Percentiles rank a stretch among this genome's conserved stretches.
Conservation (phyloP, 1,140 invertebrate species). For the Leptoteleia sp. region DNA sequence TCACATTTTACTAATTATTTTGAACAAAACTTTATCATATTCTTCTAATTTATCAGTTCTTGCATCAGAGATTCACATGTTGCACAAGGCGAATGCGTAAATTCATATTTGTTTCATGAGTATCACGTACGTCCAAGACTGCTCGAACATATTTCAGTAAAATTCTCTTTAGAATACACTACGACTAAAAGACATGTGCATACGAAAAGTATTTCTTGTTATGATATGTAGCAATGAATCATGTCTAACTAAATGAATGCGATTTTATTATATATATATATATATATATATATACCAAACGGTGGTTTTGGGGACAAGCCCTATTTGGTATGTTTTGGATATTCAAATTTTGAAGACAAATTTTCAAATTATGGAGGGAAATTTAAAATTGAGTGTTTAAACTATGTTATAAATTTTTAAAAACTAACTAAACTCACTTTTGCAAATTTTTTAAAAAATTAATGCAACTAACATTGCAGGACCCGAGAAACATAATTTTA, state of each 20-base stretch:
- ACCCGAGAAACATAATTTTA: no score
- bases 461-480: no score
- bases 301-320: no score
- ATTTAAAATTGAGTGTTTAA: no score
- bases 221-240: not conserved
- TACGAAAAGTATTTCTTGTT: not conserved
- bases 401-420: no score
- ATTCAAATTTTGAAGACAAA: no score
- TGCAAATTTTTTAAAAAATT: no score
- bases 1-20: constrained; percentile 3
- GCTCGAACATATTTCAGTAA: constrained; percentile 18
- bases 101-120: constrained; percentile 34
- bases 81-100: constrained; percentile 20
- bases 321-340: no score
- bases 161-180: constrained; percentile 7
- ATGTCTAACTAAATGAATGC: not conserved
- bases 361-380: no score
- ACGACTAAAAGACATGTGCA: not conserved
- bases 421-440: no score
- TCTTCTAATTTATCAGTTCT: constrained; percentile 17
- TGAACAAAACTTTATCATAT: constrained; percentile 2
- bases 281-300: no score
- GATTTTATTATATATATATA: no score
- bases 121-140: constrained; percentile 25
- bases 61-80: constrained; percentile 18